Evolutionary conservation across 1,140 invertebrate species (phyloP).

Genomic region (Rhyzopertha dominica): DNA sequence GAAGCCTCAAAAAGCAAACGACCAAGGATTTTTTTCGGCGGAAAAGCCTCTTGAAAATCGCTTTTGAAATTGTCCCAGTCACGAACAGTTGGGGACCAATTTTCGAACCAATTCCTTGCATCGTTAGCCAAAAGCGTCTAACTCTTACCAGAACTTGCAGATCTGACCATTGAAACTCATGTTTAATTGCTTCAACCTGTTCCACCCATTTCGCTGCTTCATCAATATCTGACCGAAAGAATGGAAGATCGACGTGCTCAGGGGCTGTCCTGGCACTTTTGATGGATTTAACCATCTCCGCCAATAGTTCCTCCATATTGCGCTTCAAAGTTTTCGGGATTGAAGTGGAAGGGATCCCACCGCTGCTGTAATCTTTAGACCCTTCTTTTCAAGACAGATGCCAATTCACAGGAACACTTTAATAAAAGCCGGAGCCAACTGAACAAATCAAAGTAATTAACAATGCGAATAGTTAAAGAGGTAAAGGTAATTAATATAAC

Average conservation of each 20-base stretch:
- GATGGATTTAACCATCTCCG: slow-evolving; percentile 1
- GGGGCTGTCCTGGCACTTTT: background rate
- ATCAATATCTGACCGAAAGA: slow-evolving; percentile 10
- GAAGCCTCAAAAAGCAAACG: slow-evolving; percentile 12
- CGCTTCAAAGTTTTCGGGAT: no score
- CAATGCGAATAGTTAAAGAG: no score
- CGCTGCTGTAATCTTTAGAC: no score
- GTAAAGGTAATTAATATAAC: no score
- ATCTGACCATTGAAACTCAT: no score
- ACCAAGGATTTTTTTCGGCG: slow-evolving; percentile 16
- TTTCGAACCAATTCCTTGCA: slow-evolving; percentile 16
- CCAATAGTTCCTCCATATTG: slow-evolving; percentile 5
- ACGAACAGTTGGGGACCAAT: slow-evolving; percentile 13
- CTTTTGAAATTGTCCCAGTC: slow-evolving; percentile 17
- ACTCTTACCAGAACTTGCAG: slow-evolving; percentile 17
- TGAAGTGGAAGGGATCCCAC: no score
- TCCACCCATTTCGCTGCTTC: slow-evolving; percentile 14
- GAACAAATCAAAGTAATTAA: no score
- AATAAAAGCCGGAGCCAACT: no score
- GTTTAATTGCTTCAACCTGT: slow-evolving; percentile 12
- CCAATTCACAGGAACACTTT: no score
- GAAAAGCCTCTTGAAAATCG: slow-evolving; percentile 21
- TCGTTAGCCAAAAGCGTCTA: slow-evolving; percentile 15
- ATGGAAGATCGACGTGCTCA: slow-evolving; percentile 16
- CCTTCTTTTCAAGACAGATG: no score